Percentiles rank a stretch among this genome's conserved stretches.
These are phyloP conservation scores for Leptobrachium ailaonicum DNA, from an alignment of 2,113 vertebrate genomes.

Conservation along the genomic window DNA sequence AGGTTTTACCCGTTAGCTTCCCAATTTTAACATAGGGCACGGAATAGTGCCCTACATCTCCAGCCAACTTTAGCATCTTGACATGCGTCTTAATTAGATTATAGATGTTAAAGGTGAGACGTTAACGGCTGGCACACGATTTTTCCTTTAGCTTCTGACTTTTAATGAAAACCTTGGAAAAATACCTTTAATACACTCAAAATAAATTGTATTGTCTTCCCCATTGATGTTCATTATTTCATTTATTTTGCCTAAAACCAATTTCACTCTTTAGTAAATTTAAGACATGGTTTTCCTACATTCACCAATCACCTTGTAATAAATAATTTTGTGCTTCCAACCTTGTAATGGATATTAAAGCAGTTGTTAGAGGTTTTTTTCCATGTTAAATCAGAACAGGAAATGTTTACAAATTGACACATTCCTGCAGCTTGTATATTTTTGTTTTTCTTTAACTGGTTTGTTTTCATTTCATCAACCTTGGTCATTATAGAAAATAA, in stretches of 20 bases:
- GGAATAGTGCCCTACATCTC: too few relatives aligned
- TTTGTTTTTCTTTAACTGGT: too few relatives aligned
- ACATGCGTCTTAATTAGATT: too few relatives aligned
- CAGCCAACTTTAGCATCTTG: too few relatives aligned
- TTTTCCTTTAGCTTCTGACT: too few relatives aligned
- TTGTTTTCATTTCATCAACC: too few relatives aligned
- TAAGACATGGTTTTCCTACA: constrained; percentile 50
- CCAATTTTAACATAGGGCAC: too few relatives aligned
- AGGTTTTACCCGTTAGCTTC: too few relatives aligned
- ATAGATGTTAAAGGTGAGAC: too few relatives aligned
- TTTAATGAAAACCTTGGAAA: not conserved
- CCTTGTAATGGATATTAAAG: constrained; percentile 60
- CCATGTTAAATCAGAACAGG: constrained; percentile 51
- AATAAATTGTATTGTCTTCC: constrained; percentile 23
- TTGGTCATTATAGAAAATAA: too few relatives aligned
- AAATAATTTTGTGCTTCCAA: constrained; percentile 65
- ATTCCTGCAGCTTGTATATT: not conserved
- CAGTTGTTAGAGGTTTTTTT: constrained; percentile 52
- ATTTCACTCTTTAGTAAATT: constrained; percentile 54
- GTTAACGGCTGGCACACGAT: too few relatives aligned
- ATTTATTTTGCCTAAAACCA: constrained; percentile 59
- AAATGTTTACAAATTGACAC: constrained; percentile 45
- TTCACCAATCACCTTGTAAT: constrained; percentile 39
- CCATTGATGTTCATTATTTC: constrained; percentile 46
- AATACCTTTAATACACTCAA: constrained; percentile 3